phyloP scores from a whole-genome alignment of 2,113 vertebrate species.

The Pelodiscus sinensis region DNA sequence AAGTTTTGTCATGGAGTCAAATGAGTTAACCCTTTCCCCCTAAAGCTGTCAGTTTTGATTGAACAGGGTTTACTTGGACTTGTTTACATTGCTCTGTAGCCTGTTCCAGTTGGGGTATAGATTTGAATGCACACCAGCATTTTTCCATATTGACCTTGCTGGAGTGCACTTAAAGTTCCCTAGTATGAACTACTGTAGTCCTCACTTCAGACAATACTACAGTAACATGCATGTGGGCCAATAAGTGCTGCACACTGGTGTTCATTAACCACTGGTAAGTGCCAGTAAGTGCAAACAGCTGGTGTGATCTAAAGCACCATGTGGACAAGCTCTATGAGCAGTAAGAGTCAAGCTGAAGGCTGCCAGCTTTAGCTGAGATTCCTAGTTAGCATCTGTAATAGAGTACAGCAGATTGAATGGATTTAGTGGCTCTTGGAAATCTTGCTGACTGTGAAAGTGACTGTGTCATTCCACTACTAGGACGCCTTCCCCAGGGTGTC shows the following conservation, averaged over 20 bases:
- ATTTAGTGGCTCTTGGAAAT: neutral
- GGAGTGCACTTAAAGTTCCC: neutral
- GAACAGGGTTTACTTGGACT: neutral
- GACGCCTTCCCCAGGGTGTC: accelerated
- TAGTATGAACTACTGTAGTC: neutral
- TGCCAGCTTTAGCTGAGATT: neutral
- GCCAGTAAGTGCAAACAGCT: neutral
- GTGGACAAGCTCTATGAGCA: neutral
- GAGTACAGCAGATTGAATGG: neutral
- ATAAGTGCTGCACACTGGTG: neutral
- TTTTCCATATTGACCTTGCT: neutral
- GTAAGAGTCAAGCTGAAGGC: neutral
- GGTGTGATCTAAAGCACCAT: neutral
- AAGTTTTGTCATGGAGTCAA: neutral
- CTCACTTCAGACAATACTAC: neutral
- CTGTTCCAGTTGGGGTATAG: neutral
- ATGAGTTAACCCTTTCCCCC: neutral
- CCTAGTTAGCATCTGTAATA: neutral
- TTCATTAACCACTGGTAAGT: neutral
- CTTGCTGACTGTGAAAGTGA: neutral
- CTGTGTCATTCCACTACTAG: neutral
- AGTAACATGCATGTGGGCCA: neutral
- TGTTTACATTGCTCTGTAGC: neutral
- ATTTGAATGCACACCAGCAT: neutral
- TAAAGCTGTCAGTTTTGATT: neutral